Evolutionary conservation across 2,888 invertebrate species (phyloP), one percentile per base, ranked within the genome.

Genomic region (Minunthozetes semirufus): DNA sequence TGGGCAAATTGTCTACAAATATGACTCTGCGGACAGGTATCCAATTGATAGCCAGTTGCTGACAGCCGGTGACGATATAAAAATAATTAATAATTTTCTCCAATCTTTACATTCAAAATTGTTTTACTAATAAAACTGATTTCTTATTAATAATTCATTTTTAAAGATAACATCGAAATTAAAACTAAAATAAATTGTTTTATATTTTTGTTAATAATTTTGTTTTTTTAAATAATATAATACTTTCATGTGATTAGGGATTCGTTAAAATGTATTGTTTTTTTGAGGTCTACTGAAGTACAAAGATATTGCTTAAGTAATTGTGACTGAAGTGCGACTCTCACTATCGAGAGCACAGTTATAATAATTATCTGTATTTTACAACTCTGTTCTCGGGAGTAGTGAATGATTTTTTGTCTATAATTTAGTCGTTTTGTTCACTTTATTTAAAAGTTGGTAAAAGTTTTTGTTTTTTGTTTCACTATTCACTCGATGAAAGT

Each of bases 291-390:
- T 70, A 38, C n/a, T 19, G 22, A 6, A 53, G 42, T 68, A 70
- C 70, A 70, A 70, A 70, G 42, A 70, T 70, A 70, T 70, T 70
- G 70, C 70, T 70, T 70, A 70, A 70, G 42, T 70, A 70, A 48
- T 68, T 68, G 70, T 70, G 70, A 48, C 22, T 70, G 70, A 48
- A 70, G 70, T 70, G 70, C 48, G 25, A 70, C 70, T 70, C 70
- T 70, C 22, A 19, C 22, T 66, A n/a, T 66, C 15, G 46, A 70
- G 70, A 70, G 70, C 25, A 48, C 46, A 70, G 8, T 66, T 66
- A 19, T 66, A 19, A 66, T 38, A 66, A 33, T 59, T 27, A 6
- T 25, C 17, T 19, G 6, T 59, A 63, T 42, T 68, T 70, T 70
- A 48, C 48, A 70, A 46, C 25, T 46, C 46, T 38, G 17, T 48